A percentile compares a stretch with the other conserved stretches of the same genome.
These are phyloP conservation scores for Tinea trinotella DNA, from an alignment of 2,888 invertebrate genomes.

Conservation along the genomic window DNA sequence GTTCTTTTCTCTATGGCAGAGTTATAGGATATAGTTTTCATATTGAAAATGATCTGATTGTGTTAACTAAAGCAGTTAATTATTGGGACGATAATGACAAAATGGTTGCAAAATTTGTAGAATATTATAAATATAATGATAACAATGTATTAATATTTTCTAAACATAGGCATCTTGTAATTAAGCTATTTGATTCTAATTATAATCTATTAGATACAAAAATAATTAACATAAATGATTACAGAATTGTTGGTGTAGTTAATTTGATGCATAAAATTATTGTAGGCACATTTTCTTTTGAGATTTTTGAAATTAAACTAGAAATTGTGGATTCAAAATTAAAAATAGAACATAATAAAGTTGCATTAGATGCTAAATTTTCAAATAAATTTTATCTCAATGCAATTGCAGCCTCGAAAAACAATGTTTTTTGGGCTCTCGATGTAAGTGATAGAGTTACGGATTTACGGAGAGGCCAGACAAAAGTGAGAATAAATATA, in stretches of 20 bases:
- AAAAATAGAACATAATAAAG: constrained; percentile 26
- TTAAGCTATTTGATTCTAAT: constrained; percentile 35
- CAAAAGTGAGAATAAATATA: constrained; percentile 35
- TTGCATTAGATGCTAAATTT: constrained; percentile 37
- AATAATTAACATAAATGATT: constrained; percentile 45
- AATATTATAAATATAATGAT: constrained; percentile 30
- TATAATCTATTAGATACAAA: constrained; percentile 35
- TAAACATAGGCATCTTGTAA: constrained; percentile 52
- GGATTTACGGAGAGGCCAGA: constrained; percentile 34
- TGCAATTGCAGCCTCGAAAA: constrained; percentile 37
- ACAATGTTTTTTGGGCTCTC: constrained; percentile 35
- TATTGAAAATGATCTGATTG: constrained; percentile 29
- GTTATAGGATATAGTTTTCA: constrained; percentile 34
- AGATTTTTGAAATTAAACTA: constrained; percentile 38
- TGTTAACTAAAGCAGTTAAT: constrained; percentile 25
- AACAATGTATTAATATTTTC: constrained; percentile 38
- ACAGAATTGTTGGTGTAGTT: constrained; percentile 2
- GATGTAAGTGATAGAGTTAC: constrained; percentile 38
- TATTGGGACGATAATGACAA: constrained; percentile 48
- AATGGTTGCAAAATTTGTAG: constrained; percentile 38
- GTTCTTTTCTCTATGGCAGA: constrained; percentile 39
- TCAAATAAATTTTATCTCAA: constrained; percentile 35
- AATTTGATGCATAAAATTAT: not conserved
- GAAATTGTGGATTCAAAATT: constrained; percentile 26
- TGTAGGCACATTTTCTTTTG: constrained; percentile 39